Percentiles rank a stretch among this genome's conserved stretches.
phyloP scores from a whole-genome alignment of 2,113 vertebrate genomes.

The Sceloporus tristichus region DNA sequence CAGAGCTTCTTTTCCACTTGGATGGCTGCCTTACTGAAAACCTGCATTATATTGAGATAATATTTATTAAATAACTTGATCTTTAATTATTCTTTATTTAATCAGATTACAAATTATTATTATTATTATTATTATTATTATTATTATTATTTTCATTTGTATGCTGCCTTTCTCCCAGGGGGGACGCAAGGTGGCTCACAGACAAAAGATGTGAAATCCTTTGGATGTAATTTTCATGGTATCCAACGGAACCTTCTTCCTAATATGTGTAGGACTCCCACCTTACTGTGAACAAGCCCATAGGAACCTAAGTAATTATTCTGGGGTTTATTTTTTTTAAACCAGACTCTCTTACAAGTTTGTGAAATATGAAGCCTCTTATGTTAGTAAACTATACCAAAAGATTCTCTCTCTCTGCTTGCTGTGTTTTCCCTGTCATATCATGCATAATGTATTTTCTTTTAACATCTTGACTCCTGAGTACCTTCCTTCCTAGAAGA shows the following conservation, averaged over 20 bases:
- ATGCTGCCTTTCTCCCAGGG: no score
- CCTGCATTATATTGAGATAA: neutral
- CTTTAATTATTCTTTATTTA: neutral
- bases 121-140: no score
- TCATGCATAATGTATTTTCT: neutral
- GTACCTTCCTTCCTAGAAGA: neutral
- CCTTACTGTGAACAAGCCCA: neutral
- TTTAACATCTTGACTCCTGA: slow-evolving; percentile 12
- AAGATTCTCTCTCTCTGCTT: neutral
- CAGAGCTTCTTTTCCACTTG: no score
- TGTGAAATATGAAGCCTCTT: neutral
- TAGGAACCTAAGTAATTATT: neutral
- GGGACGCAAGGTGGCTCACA: no score
- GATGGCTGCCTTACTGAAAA: neutral
- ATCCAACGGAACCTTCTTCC: neutral
- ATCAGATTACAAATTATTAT: neutral
- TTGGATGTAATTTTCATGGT: neutral
- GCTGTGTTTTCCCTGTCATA: neutral
- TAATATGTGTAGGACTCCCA: neutral
- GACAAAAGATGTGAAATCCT: neutral
- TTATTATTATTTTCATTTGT: no score
- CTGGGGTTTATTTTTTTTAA: neutral
- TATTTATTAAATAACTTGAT: neutral
- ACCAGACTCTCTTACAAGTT: neutral
- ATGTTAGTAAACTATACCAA: slow-evolving; percentile 21